These are phyloP conservation scores for Recurvirostra avosetta DNA, from an alignment of 2,113 vertebrate species.

Conservation along the genomic window DNA sequence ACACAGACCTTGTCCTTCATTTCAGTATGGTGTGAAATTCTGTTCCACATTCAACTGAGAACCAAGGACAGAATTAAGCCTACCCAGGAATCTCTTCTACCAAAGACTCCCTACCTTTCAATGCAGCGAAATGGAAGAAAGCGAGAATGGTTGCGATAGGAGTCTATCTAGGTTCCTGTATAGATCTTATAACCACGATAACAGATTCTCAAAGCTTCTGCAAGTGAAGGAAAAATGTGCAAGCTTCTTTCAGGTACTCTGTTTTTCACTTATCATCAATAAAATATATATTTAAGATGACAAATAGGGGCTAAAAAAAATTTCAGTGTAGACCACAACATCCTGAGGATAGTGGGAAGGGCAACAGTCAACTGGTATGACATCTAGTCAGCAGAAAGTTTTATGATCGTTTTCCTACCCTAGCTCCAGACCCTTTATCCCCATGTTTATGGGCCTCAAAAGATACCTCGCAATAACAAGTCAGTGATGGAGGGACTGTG, in stretches of 20 bases:
- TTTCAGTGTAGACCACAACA: neutral
- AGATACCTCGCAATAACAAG: neutral
- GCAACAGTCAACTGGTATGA: neutral
- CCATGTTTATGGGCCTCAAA: neutral
- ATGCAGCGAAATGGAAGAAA: neutral
- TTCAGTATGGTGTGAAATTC: neutral
- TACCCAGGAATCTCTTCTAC: neutral
- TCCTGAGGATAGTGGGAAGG: neutral
- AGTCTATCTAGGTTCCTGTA: neutral
- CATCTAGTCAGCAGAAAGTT: neutral
- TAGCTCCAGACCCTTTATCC: neutral
- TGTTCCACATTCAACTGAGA: neutral
- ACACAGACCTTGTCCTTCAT: neutral
- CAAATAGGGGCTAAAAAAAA: neutral
- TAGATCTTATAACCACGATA: neutral
- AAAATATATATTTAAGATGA: neutral
- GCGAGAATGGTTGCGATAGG: neutral
- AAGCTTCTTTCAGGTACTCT: neutral
- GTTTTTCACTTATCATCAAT: neutral
- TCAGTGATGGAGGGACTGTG: neutral
- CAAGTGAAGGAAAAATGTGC: neutral
- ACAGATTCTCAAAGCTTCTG: neutral
- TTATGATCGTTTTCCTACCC: neutral
- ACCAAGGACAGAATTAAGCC: neutral
- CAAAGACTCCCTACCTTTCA: neutral